A percentile compares a stretch with the other conserved stretches of the same genome.
Evolutionary conservation across 2,797 vertebrate genomes (phyloP).

Genomic region (Malacoraja senta): DNA sequence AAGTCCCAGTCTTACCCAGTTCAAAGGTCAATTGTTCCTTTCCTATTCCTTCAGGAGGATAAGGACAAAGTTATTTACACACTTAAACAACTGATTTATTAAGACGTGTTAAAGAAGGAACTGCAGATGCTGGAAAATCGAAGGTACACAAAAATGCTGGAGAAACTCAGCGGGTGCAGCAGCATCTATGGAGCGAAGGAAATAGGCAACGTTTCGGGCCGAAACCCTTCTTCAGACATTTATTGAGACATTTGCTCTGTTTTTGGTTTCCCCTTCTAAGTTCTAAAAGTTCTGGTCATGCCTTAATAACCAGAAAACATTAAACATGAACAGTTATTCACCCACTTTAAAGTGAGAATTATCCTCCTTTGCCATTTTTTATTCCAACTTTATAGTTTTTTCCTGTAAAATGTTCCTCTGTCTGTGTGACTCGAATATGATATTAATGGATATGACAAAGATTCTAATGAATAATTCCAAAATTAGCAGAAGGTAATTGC

Average conservation of each 20-base stretch:
- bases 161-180: no score
- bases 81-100: neutral
- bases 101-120: no score
- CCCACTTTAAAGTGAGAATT: neutral
- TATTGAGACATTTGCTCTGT: neutral
- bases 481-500: neutral
- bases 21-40: slow-evolving; percentile 91
- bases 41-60: slow-evolving; percentile 48
- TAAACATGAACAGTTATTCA: neutral
- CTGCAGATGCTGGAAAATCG: no score
- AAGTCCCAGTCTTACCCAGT: slow-evolving; percentile 87
- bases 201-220: no score
- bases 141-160: no score
- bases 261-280: neutral
- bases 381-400: neutral
- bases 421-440: neutral
- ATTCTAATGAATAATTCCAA: neutral
- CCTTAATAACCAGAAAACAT: neutral
- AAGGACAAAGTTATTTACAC: neutral
- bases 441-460: neutral
- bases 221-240: no score
- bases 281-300: neutral
- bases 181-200: no score
- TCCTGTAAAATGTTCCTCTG: neutral
- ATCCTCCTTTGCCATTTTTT: neutral